Evolutionary conservation across 2,113 vertebrate genomes (phyloP).

Genomic region (Amphilophus citrinellus): DNA sequence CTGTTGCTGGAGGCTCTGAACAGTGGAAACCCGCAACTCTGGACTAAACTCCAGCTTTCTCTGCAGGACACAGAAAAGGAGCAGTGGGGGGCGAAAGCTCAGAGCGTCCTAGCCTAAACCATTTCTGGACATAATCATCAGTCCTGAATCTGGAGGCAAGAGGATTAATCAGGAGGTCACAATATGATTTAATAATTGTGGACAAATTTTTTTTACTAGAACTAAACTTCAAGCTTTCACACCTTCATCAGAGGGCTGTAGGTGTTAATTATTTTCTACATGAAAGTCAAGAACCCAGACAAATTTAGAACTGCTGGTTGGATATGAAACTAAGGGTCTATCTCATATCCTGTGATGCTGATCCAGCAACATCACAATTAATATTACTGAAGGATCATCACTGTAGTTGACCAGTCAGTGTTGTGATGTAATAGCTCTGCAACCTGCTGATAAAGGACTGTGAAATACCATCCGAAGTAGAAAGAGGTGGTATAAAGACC

Average conservation of each 20-base stretch:
- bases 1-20: constrained; percentile 88
- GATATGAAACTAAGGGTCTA: background rate
- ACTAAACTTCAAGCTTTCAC: background rate
- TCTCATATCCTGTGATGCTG: background rate
- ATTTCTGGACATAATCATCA: constrained; percentile 4
- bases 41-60: constrained; percentile 88
- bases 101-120: constrained; percentile 39
- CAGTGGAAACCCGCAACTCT: constrained; percentile 87
- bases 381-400: background rate
- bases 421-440: background rate
- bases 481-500: background rate
- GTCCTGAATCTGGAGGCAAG: constrained; percentile 4
- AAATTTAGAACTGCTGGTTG: constrained; percentile 36
- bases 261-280: background rate
- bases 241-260: background rate
- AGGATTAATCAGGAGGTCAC: background rate
- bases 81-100: constrained; percentile 28
- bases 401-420: background rate
- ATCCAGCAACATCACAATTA: background rate
- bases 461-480: background rate
- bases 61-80: constrained; percentile 74
- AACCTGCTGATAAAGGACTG: background rate
- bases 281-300: background rate
- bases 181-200: constrained; percentile 18
- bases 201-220: background rate